Evolutionary conservation across 2,797 vertebrate genomes (phyloP), one percentile per base, ranked within the genome.

Genomic region (Syncerus caffer): DNA sequence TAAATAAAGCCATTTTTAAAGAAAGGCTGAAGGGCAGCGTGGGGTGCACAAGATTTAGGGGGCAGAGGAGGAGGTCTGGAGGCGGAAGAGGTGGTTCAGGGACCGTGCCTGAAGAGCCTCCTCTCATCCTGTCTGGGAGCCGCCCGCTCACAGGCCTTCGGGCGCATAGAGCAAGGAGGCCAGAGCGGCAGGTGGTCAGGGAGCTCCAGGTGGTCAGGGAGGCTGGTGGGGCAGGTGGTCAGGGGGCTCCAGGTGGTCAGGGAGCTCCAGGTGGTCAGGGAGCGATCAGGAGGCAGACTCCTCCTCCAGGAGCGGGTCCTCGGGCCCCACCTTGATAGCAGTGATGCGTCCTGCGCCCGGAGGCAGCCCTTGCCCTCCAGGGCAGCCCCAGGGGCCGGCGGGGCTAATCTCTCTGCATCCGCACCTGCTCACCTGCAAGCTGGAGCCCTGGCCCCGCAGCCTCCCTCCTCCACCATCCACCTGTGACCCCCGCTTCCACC

Each of bases 271-370:
- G 62, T 21, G 4, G 12, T 21, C 0, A 19, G 42, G 47, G 16
- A 31, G 76, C 1, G 0, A 12, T 21, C 50, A 23, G 78, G 34
- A 78, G 4, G 2, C 0, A 5, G 0, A 13, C 21, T 29, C 23
- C 4, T 31, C 55, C 27, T 19, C 29, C 19, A 7, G 57, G 13
- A 51, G n/a, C 34, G 21, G 31, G 47, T 11, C 79, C 60, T 45
- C 47, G 1, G 25, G 7, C 21, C 53, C 62, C 17, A 2, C 17
- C 60, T 15, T 3, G 15, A 15, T 1, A 10, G 10, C 15, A 14
- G 1, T 6, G 21, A 10, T 0, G 17, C 0, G 0, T 3, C 7
- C 8, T 17, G 4, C 19, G 0, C 5, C 17, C 4, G 0, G 3
- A 57, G 23, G 21, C 51, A 7, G 34, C 47, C 31, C 74, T 51